Percentiles rank a stretch among this genome's conserved stretches.
Conservation (phyloP, 2,797 vertebrate species). For the Acrossocheilus fasciatus region DNA sequence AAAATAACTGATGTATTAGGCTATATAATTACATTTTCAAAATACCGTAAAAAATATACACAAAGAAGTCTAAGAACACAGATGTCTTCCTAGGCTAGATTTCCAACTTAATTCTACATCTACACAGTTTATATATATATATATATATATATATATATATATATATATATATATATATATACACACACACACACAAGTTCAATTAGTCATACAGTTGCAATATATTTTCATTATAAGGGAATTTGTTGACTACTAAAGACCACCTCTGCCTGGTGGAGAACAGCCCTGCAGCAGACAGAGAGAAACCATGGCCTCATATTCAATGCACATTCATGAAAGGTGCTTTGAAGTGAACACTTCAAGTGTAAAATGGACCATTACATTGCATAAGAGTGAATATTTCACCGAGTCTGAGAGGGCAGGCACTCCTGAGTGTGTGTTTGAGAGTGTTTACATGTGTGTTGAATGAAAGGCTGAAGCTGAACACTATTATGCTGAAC, state of each 20-base stretch:
- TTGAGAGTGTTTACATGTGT: conserved; percentile 16
- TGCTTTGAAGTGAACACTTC: conserved; percentile 66
- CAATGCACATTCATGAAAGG: neutral
- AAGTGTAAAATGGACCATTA: conserved; percentile 51
- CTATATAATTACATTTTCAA: neutral
- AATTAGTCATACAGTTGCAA: neutral
- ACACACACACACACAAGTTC: neutral
- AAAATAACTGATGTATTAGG: neutral
- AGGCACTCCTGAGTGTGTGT: conserved; percentile 3
- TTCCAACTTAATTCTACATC: neutral
- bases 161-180: too few relatives aligned
- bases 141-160: too few relatives aligned
- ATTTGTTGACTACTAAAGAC: neutral
- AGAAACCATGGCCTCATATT: conserved; percentile 44
- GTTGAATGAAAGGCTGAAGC: conserved; percentile 25
- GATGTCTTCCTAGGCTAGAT: neutral
- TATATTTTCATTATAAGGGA: neutral
- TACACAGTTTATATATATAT: too few relatives aligned
- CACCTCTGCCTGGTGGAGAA: neutral
- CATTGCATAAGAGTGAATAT: conserved; percentile 24
- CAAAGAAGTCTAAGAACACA: neutral
- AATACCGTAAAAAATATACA: neutral
- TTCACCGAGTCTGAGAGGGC: conserved; percentile 46
- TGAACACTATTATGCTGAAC: conserved; percentile 2
- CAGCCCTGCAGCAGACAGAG: neutral